phyloP scores from a whole-genome alignment of 2,888 invertebrate genomes.

The Augiades crinisus region DNA sequence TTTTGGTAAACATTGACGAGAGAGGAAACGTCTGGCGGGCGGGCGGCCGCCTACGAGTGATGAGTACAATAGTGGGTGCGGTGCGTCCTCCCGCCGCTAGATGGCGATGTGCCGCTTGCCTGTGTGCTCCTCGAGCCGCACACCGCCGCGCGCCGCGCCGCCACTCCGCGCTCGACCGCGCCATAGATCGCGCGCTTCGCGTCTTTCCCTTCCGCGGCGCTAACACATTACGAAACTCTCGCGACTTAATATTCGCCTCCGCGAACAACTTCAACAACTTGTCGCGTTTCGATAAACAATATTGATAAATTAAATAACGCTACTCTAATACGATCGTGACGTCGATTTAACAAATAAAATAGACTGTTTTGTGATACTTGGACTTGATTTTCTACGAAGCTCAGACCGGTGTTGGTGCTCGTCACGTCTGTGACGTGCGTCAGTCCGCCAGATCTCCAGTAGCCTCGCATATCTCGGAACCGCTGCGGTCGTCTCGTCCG shows the following conservation, averaged over 20 bases:
- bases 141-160: constrained; percentile 57
- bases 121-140: constrained; percentile 64
- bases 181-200: constrained; percentile 71
- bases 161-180: constrained; percentile 80
- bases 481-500: constrained; percentile 60
- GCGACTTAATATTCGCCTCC: constrained; percentile 54
- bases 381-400: constrained; percentile 34
- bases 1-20: constrained; percentile 5
- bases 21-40: constrained; percentile 38
- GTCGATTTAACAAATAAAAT: constrained; percentile 8
- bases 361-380: constrained; percentile 35
- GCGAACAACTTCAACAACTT: constrained; percentile 34
- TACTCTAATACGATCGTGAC: constrained; percentile 1
- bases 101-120: constrained; percentile 61
- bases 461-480: constrained; percentile 30
- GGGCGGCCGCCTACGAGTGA: constrained; percentile 56
- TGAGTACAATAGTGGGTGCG: constrained; percentile 37
- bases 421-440: constrained; percentile 31
- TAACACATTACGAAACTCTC: constrained; percentile 60
- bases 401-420: constrained; percentile 26
- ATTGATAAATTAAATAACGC: neutral
- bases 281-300: constrained; percentile 1
- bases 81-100: constrained; percentile 66
- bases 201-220: constrained; percentile 47
- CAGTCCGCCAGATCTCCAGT: constrained; percentile 31